phyloP scores from a whole-genome alignment of 2,797 vertebrate species.

The Ataeniobius toweri region DNA sequence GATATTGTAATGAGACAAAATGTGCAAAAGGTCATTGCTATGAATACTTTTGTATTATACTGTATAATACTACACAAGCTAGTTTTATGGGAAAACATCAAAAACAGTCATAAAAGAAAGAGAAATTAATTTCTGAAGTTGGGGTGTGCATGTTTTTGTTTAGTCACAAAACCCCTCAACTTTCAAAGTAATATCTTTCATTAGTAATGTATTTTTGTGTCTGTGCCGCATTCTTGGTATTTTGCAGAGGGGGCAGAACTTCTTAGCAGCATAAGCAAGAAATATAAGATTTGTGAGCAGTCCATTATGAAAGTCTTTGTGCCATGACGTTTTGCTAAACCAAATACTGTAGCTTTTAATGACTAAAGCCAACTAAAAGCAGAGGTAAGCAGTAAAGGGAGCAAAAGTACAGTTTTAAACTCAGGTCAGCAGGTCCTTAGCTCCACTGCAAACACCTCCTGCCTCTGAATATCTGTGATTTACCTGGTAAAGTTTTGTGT shows the following conservation, averaged over 20 bases:
- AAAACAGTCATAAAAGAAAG: neutral
- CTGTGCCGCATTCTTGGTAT: neutral
- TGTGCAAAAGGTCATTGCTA: too few species aligned
- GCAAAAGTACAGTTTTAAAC: neutral
- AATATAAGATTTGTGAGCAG: neutral
- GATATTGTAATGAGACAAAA: neutral
- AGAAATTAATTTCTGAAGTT: neutral
- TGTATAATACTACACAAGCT: neutral
- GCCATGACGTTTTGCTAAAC: neutral
- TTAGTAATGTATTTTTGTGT: neutral
- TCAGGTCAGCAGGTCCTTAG: neutral
- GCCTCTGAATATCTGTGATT: neutral
- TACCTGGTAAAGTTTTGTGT: neutral
- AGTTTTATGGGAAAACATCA: neutral
- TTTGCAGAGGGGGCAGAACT: neutral
- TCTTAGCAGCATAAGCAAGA: neutral
- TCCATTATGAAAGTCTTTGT: neutral
- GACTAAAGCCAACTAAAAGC: neutral
- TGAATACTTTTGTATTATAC: too few species aligned
- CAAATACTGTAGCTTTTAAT: neutral
- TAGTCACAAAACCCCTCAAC: too few species aligned
- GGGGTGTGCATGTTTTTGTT: neutral
- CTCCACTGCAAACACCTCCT: neutral
- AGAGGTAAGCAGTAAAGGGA: neutral
- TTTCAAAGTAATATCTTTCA: neutral